Conservation (phyloP, 2,797 vertebrate genomes). For the Aselliscus stoliczkanus region DNA sequence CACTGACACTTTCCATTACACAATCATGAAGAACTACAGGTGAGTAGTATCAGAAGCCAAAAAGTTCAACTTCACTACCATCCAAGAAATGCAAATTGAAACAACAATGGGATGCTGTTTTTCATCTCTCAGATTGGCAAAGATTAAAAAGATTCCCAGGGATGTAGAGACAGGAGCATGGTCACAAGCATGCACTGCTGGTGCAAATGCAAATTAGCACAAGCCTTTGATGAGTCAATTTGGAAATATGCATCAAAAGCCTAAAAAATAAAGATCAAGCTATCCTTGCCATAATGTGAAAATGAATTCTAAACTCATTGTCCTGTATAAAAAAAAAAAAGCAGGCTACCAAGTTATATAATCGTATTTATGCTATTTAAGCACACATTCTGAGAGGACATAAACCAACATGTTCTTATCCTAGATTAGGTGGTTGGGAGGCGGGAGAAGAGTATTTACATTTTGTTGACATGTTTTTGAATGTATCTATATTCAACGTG, state of each 20-base stretch:
- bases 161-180: background rate
- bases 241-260: background rate
- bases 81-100: conserved; percentile 31
- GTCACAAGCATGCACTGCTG: background rate
- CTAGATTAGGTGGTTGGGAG: background rate
- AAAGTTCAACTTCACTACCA: background rate
- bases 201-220: background rate
- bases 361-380: background rate
- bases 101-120: background rate
- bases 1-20: background rate
- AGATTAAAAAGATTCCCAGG: background rate
- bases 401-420: background rate
- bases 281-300: background rate
- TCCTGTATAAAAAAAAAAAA: background rate
- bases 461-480: background rate
- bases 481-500: background rate
- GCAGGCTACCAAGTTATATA: background rate
- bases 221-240: background rate
- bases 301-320: background rate
- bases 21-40: background rate
- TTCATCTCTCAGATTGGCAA: background rate
- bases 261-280: background rate
- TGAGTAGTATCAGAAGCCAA: background rate
- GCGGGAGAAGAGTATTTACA: background rate
- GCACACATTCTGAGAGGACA: background rate